A percentile compares a stretch with the other conserved stretches of the same genome.
Evolutionary conservation across 2,888 invertebrate genomes (phyloP).

Genomic region (Merodon equestris): DNA sequence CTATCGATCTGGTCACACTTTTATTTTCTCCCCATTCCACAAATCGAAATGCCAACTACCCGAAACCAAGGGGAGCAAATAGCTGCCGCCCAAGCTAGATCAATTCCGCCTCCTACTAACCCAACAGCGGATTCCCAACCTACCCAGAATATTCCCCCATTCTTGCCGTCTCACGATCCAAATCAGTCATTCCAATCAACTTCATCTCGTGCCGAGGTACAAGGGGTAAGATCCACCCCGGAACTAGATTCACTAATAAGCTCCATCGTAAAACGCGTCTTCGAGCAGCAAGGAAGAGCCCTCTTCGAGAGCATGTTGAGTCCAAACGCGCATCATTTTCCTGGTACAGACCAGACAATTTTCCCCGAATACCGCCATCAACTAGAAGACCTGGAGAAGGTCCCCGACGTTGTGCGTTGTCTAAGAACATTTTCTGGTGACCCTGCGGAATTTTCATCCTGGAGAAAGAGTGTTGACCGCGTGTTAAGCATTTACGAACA

Average conservation of each 20-base stretch:
- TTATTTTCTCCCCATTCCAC: too few species aligned
- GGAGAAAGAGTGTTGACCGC: conserved; percentile 27
- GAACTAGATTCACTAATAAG: background rate
- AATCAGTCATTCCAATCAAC: too few species aligned
- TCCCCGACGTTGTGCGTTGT: conserved; percentile 10
- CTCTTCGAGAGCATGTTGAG: conserved; percentile 2
- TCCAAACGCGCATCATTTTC: background rate
- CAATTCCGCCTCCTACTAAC: too few species aligned
- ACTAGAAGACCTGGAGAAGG: conserved; percentile 6
- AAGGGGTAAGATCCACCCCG: too few species aligned
- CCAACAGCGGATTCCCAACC: too few species aligned
- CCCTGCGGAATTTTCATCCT: conserved; percentile 27
- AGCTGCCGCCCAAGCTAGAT: too few species aligned
- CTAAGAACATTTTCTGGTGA: conserved; percentile 27
- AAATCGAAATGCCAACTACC: too few species aligned
- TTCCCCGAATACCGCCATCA: background rate
- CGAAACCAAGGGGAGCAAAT: too few species aligned
- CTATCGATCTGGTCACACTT: too few species aligned
- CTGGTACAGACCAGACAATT: conserved; percentile 6
- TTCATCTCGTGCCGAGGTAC: too few species aligned
- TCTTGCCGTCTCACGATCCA: too few species aligned
- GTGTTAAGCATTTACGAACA: conserved; percentile 13
- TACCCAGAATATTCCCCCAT: too few species aligned
- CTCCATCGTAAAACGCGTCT: background rate
- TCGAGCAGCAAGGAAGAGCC: background rate